phyloP scores from a whole-genome alignment of 2,797 vertebrate species.

The Phrynocephalus forsythii region DNA sequence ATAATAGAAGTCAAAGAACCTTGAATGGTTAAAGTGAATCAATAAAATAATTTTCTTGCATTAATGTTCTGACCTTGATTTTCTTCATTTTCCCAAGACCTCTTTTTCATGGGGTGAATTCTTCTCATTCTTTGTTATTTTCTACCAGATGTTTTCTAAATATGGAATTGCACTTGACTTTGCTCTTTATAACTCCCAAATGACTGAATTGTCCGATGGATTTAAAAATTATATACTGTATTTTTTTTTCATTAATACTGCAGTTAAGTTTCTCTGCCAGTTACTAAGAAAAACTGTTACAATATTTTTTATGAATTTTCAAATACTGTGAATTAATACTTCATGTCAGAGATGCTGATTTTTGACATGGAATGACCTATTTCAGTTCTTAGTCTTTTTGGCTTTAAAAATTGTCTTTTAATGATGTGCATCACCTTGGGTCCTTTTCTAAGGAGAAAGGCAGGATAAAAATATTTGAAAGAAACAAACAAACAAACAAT shows the following conservation, averaged over 20 bases:
- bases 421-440: no score
- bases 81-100: constrained; percentile 37
- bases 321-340: constrained; percentile 10
- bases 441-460: no score
- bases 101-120: constrained; percentile 45
- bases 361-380: no score
- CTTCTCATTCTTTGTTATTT: constrained; percentile 38
- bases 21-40: constrained; percentile 66
- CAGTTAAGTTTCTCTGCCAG: constrained; percentile 29
- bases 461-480: no score
- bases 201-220: constrained; percentile 40
- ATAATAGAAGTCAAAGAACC: constrained; percentile 60
- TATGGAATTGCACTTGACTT: constrained; percentile 27
- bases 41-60: constrained; percentile 61
- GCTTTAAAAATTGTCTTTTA: no score
- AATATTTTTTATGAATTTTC: constrained; percentile 28
- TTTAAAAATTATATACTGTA: constrained; percentile 36
- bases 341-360: background rate
- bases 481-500: background rate
- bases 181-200: constrained; percentile 31
- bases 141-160: constrained; percentile 42
- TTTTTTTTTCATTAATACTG: constrained; percentile 50
- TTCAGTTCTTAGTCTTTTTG: no score
- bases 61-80: constrained; percentile 67
- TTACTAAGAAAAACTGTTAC: constrained; percentile 40